Base-by-base conservation (phyloP, 1,140 invertebrate species). In the Trialeurodes vaporariorum region DNA sequence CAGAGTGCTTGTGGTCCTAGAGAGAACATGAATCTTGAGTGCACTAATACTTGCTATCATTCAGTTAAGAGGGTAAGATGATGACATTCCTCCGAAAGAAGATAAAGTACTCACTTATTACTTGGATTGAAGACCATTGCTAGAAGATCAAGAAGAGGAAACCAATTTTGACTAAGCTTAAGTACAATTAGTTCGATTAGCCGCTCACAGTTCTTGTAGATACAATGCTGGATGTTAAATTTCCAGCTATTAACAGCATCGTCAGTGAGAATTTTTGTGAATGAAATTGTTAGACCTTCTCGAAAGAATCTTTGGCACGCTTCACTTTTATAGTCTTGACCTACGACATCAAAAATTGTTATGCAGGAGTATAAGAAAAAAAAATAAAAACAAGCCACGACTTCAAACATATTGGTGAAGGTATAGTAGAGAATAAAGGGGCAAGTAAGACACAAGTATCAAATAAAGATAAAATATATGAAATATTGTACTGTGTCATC, bases 221-320 rank as follows among this genome's bases (percentile, higher is more conserved):
- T 97, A 80, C 92, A 96, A 78, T 89, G 89, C 79, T 98, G 95
- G 75, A 98, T 98, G 78, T 97, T 96, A 75, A 88, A 86, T 80
- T 97, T 98, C 96, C 96, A 98, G 75, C 93, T 95, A 75, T 90
- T 94, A 40, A 98, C 95, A 62, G 95, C 95, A 78, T 98, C 95
- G 81, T 98, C 95, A n/a, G 95, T 97, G 73, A 98, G 83, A 76
- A 98, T 96, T 82, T 98, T 97, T 22, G 92, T 94, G 80, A 98
- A 98, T 61, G 94, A 97, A 70, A 94, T 88, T 69, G 92, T 94
- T 61, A 98, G 82, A 23, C 93, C 94, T 79, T 98, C 94, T 73
- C 92, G 86, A 81, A 95, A 96, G 83, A 98, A 98, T 73, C 93
- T 84, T 77, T 97, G 93, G 79, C 95, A 98, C 67, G 89, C 85